A percentile compares a stretch with the other conserved stretches of the same genome.
Evolutionary conservation across 2,888 invertebrate species (phyloP).

Genomic region (Branchellion lobata): DNA sequence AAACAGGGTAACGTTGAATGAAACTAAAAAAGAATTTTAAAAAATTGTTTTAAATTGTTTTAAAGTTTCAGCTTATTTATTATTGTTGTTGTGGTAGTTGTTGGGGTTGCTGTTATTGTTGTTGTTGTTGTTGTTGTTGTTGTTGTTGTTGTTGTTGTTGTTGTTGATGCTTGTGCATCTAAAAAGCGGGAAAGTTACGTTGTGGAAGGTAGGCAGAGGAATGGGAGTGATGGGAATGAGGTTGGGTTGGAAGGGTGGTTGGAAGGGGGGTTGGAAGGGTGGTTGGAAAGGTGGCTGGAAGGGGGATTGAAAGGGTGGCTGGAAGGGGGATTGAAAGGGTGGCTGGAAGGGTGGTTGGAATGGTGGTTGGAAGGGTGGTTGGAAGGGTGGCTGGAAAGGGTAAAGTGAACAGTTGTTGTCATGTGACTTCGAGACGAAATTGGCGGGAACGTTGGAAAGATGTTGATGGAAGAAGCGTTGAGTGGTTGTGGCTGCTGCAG

Average conservation of each 20-base stretch:
- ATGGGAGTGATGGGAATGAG: not conserved
- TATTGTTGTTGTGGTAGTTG: no score
- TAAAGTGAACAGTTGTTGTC: not conserved
- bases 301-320: not conserved
- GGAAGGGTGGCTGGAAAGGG: not conserved
- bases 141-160: no score
- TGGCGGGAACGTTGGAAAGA: not conserved
- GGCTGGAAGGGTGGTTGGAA: not conserved
- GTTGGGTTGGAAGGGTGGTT: not conserved
- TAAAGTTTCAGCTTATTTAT: no score
- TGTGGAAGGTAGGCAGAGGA: not conserved
- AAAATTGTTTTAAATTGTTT: no score
- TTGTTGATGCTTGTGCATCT: not conserved
- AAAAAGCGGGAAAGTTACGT: not conserved
- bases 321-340: not conserved
- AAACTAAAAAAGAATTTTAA: no score
- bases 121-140: no score
- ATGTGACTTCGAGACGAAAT: not conserved
- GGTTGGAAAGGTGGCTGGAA: no score
- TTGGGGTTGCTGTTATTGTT: no score
- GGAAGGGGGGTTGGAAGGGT: no score
- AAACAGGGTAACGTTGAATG: no score
- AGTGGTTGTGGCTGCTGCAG: not conserved
- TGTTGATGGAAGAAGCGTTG: not conserved
- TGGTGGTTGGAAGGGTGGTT: not conserved